Evolutionary conservation across 1,140 invertebrate species (phyloP), one percentile per base, ranked within the genome.

Genomic region (Oryzaephilus surinamensis): DNA sequence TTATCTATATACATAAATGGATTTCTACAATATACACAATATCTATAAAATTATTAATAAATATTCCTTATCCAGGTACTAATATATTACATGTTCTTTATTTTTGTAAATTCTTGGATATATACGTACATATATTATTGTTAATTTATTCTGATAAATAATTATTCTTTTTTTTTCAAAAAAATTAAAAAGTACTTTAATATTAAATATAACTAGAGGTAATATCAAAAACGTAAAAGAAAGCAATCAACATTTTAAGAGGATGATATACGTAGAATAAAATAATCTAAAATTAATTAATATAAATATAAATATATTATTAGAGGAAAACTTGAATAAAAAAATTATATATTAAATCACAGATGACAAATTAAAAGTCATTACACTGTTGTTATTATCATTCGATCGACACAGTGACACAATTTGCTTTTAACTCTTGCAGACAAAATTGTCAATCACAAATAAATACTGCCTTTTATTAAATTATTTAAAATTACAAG

Each of bases 61-160:
- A 55, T 54, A 56, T 42, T 50, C 52, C 52, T 50, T 58, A 54
- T 43, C 41, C 52, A 55, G 53, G 51, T 57, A 55, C 52, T 52
- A 58, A 56, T 51, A 53, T 52, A 49, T 57, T 52, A 51, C 49
- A 54, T 33, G 43, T 52, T 47, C 52, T 47, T 50, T 32, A 36
- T 13, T 51, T 45, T 36, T 40, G 32, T 49, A 21, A 14, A 24
- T 27, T 36, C 16, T 21, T 13, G 32, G 33, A 32, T 19, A 18
- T 19, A 12, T 10, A 39, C 14, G 10, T 21, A 6, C 6, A 21
- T 21, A 21, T 21, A 6, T 6, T 2, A 6, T 21, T 21, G 10
- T 21, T 21, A 21, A 21, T 21, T 21, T 21, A 10, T 21, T 6
- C 10, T 6, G 6, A 6, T 6, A 6, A 6, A 21, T 24, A 24